Conservation (phyloP, 2,888 invertebrate genomes). For the Erebia aethiops region DNA sequence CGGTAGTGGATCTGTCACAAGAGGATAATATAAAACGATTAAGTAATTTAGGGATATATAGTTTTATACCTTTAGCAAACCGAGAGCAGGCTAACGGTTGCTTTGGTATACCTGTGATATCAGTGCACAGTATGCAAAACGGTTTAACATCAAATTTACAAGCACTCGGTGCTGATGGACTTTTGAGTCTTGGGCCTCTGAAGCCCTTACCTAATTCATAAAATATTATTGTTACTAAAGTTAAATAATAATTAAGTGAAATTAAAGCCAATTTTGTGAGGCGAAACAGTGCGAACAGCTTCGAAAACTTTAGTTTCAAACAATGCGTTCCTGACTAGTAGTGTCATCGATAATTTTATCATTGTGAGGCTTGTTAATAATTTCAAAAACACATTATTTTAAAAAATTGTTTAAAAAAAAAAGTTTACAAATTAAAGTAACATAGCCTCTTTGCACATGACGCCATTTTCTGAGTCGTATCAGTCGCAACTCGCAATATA, state of each 20-base stretch:
- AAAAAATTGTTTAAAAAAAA: too few species aligned
- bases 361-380: too few species aligned
- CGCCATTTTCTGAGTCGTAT: too few species aligned
- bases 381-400: too few species aligned
- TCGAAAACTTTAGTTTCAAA: conserved; percentile 9
- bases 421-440: too few species aligned
- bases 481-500: too few species aligned
- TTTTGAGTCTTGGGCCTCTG: conserved; percentile 88
- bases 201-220: conserved; percentile 81
- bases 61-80: conserved; percentile 88
- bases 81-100: conserved; percentile 84
- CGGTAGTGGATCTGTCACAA: conserved; percentile 88
- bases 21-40: conserved; percentile 86
- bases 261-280: conserved; percentile 6
- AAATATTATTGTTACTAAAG: conserved; percentile 29
- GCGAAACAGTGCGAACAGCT: conserved; percentile 13
- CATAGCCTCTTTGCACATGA: too few species aligned
- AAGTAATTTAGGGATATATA: conserved; percentile 86
- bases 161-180: conserved; percentile 87
- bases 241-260: too few species aligned
- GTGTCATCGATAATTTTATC: too few species aligned
- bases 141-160: conserved; percentile 81
- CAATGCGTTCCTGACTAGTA: background rate
- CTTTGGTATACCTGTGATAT: conserved; percentile 88
- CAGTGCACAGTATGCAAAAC: conserved; percentile 85